These are phyloP conservation scores for Patiria pectinifera DNA, from an alignment of 53 echinoderm and acorn worm genomes.

Conservation along the genomic window DNA sequence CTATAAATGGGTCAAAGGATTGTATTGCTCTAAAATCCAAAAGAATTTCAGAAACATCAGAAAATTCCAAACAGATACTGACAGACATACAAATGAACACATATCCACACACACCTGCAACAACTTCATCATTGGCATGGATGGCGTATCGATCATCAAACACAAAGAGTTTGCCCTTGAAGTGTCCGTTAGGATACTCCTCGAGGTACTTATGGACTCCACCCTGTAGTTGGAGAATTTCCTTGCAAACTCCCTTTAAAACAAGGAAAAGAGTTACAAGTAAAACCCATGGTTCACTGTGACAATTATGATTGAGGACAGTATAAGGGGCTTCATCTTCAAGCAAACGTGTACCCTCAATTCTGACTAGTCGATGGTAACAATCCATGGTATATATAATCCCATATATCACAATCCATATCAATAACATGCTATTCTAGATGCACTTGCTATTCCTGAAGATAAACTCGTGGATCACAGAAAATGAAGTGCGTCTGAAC, in stretches of 20 bases:
- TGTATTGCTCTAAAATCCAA: neutral
- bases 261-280: neutral
- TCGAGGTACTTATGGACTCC: constrained; percentile 80
- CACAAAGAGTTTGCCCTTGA: constrained; percentile 89
- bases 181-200: constrained; percentile 79
- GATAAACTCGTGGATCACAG: no score
- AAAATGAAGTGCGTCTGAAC: no score
- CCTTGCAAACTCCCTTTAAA: constrained; percentile 81
- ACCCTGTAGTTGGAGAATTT: constrained; percentile 81
- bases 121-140: constrained; percentile 66
- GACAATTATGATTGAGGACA: neutral
- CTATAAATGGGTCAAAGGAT: no score
- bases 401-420: no score
- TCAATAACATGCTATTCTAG: no score
- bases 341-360: no score
- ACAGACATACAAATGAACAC: neutral
- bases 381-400: no score
- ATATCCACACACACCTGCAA: constrained; percentile 66
- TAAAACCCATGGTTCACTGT: neutral
- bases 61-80: neutral
- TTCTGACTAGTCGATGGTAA: no score
- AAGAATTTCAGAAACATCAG: neutral
- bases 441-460: no score
- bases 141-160: constrained; percentile 89
- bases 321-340: no score